phyloP scores from a whole-genome alignment of 2,797 vertebrate genomes.

The Sternotherus odoratus region DNA sequence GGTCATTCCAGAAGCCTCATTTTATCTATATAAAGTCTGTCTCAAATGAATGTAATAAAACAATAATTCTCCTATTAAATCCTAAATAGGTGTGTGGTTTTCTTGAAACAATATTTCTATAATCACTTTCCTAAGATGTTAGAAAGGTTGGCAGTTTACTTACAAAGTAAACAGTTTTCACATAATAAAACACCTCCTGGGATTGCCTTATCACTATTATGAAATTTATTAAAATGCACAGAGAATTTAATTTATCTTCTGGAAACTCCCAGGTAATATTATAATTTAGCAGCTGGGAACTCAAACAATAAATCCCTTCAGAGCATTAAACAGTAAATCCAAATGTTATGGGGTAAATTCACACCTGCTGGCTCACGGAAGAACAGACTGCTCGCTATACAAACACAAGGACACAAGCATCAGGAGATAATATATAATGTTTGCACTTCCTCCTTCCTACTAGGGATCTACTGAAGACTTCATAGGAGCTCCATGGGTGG shows the following conservation, averaged over 20 bases:
- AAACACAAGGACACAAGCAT: background rate
- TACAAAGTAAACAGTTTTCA: background rate
- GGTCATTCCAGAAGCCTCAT: background rate
- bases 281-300: background rate
- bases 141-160: background rate
- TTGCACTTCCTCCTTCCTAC: too few species aligned
- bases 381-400: background rate
- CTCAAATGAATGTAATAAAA: too few species aligned
- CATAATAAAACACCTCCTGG: background rate
- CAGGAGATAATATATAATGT: background rate
- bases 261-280: background rate
- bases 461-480: background rate
- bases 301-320: background rate
- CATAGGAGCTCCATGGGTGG: background rate
- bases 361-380: background rate
- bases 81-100: background rate
- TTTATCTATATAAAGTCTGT: background rate
- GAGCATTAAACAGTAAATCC: background rate
- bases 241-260: background rate
- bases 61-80: background rate
- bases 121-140: background rate
- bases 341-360: background rate
- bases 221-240: background rate
- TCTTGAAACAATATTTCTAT: background rate
- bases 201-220: background rate